A percentile compares a stretch with the other conserved stretches of the same genome.
Conservation (phyloP, 2,888 invertebrate species). For the Drosophila mettleri region DNA sequence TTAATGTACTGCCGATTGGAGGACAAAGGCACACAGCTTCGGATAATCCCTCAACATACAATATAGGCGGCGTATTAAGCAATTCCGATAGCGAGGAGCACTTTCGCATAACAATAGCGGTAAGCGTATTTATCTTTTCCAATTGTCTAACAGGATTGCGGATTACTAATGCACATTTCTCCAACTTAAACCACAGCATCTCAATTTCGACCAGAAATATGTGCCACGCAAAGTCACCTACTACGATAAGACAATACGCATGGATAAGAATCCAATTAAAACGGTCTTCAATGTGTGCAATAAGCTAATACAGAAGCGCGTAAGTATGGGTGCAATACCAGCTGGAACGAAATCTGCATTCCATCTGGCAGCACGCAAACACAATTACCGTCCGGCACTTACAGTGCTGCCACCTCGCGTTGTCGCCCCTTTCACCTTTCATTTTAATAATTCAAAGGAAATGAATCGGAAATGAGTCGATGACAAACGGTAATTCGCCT, state of each 20-base stretch:
- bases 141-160: conserved; percentile 49
- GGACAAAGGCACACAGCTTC: conserved; percentile 77
- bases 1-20: conserved; percentile 48
- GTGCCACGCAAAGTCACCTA: conserved; percentile 94
- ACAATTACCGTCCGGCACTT: conserved; percentile 44
- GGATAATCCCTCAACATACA: conserved; percentile 90
- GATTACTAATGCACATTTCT: conserved; percentile 10
- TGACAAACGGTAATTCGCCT: conserved; percentile 72
- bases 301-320: conserved; percentile 93
- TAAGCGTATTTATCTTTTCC: conserved; percentile 85
- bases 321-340: conserved; percentile 84
- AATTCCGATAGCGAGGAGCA: conserved; percentile 91
- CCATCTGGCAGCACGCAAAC: conserved; percentile 36
- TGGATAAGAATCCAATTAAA: conserved; percentile 97
- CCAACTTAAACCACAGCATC: conserved; percentile 87
- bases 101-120: conserved; percentile 93
- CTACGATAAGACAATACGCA: conserved; percentile 94
- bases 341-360: not conserved
- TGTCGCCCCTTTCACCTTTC: conserved; percentile 28
- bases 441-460: conserved; percentile 75
- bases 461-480: conserved; percentile 70
- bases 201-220: conserved; percentile 93
- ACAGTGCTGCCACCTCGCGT: conserved; percentile 18
- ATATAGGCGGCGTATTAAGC: conserved; percentile 96
- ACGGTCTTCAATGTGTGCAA: conserved; percentile 97